Percentiles rank a stretch among this genome's conserved stretches.
These are phyloP conservation scores for Campopleginae sp. DNA, from an alignment of 2,888 invertebrate genomes.

Conservation along the genomic window DNA sequence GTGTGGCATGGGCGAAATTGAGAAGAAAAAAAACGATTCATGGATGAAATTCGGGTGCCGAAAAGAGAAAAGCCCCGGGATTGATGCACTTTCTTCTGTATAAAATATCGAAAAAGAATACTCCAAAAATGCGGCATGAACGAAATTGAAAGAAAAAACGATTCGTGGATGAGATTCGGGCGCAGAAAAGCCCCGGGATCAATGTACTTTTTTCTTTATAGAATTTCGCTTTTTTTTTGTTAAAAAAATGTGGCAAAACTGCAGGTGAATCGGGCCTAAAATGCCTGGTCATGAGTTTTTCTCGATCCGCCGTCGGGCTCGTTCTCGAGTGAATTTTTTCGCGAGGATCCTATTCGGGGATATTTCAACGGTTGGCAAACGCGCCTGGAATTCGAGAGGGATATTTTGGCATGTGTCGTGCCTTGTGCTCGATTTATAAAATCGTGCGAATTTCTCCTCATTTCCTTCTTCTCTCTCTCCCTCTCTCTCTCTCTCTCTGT, in stretches of 20 bases:
- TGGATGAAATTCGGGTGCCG: no score
- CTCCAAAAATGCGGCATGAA: not conserved
- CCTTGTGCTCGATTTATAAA: constrained; percentile 32
- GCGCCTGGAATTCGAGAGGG: constrained; percentile 52
- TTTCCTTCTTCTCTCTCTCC: no score
- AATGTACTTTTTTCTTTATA: constrained; percentile 8
- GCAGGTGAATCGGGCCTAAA: constrained; percentile 26
- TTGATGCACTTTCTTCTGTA: no score
- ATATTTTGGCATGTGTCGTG: constrained; percentile 44
- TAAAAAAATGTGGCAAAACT: constrained; percentile 1
- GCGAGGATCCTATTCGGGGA: constrained; percentile 17
- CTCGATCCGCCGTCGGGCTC: not conserved
- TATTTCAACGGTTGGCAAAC: constrained; percentile 42
- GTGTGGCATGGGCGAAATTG: no score
- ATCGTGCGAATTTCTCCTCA: not conserved
- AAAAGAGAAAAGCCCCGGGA: no score
- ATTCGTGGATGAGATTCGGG: not conserved
- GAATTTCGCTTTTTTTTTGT: not conserved
- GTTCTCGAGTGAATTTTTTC: constrained; percentile 28
- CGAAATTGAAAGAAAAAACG: no score
- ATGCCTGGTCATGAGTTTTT: constrained; percentile 23
- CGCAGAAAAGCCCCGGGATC: not conserved
- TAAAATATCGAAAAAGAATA: not conserved
- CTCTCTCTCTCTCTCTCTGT: not conserved
- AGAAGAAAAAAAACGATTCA: no score